Base-by-base conservation (phyloP, 1,140 invertebrate genomes). In the Gonatopus flavifemur region DNA sequence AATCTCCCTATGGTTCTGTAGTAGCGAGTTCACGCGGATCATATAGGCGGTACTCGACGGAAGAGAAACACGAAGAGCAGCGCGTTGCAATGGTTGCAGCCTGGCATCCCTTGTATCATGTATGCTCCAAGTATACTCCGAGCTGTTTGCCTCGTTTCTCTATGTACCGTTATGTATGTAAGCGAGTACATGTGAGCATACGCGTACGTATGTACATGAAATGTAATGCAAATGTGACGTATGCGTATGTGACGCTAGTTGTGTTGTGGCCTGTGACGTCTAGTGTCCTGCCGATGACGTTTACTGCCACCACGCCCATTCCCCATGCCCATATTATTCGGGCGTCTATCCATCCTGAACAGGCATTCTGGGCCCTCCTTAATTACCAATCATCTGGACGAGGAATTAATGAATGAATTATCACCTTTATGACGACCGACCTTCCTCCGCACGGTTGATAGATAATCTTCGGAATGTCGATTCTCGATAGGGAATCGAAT, bases 211-310 rank as follows among this genome's bases (percentile, higher is more conserved):
- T 55, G 59, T 48, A 48, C 44, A 51, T 44, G 58, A 56, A n/a
- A n/a, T n/a, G n/a, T 64, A 60, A 74, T 72, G 67, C 67, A 67
- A 68, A 71, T 67, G 50, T 42, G 65, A 70, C 59, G n/a, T n/a
- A n/a, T n/a, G 61, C 68, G 59, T 66, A 57, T 59, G 64, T 58
- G 66, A 70, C 63, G 57, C 57, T 58, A 50, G 57, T 48, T n/a
- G n/a, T n/a, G n/a, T n/a, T n/a, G 64, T 67, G 68, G 67, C 59
- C 47, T 49, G 35, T 72, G 69, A 74, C 70, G 60, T 74, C 61
- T 70, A 72, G 68, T 72, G 64, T 37, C 51, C 67, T 74, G 71
- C 55, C 41, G 53, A 57, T 73, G 71, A 73, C 68, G 60, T 70
- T 72, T 69, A 69, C 68, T 66, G 67, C 56, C 62, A 62, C 66